Evolutionary conservation across 2,113 vertebrate genomes (phyloP), one percentile per base, ranked within the genome.

Genomic region (Corythaixoides concolor): DNA sequence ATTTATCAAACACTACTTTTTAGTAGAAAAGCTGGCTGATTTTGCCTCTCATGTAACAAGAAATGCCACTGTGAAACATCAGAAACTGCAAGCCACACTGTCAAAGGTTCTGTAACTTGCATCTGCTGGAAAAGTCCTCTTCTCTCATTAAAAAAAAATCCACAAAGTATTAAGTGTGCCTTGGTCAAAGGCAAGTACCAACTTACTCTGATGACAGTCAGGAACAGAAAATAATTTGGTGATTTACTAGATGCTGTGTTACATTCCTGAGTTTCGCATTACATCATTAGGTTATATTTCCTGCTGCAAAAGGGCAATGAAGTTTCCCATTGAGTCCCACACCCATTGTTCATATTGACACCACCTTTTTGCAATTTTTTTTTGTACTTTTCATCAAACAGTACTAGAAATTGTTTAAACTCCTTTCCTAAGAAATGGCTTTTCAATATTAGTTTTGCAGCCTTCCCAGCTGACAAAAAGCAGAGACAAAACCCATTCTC

Each of bases 251-350:
- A 95, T 67, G 68, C 62, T n/a, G 58, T 41, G 49, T n/a, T 55
- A 91, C 75, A 94, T 93, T 94, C 85, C 82, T 12, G 37, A 95
- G 90, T 86, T 96, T 94, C 93, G 52, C 85, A 94, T 93, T 94
- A 95, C 93, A 95, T 90, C 93, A 92, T 78, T 59, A 93, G 37
- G 90, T 90, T 88, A 15, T 63, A 88, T 72, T 96, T 97, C 95
- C 93, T 90, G 90, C 79, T 90, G 60, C 37, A 83, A 95, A 96
- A 64, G 5, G 11, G 90, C 50, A 91, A 58, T 56, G 49, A 93
- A 88, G 41, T 91, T 90, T 93, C 85, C 88, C 88, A 92, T 15
- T 35, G 67, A 74, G 68, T 85, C 75, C 82, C 72, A 93, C 64
- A 75, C 52, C 39, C 53, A 90, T 70, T 91, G 82, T 67, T 90